Conservation (phyloP, 2,113 vertebrate species). For the Axis porcinus region DNA sequence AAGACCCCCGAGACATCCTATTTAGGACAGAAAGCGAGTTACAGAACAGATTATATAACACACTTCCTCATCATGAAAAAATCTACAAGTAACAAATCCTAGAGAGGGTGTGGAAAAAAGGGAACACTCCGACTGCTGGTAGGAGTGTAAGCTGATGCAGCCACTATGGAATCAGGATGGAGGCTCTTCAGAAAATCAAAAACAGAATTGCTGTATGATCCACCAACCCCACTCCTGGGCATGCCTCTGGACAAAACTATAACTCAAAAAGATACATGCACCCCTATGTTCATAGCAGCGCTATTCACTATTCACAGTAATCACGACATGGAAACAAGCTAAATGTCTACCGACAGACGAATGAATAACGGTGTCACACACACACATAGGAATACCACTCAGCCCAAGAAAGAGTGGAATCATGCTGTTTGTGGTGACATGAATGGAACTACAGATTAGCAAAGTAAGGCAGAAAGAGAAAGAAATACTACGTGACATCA, state of each 20-base stretch:
- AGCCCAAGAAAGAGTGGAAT: background rate
- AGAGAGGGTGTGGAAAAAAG: background rate
- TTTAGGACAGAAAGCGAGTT: slow-evolving; percentile 10
- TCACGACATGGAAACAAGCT: background rate
- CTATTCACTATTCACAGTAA: background rate
- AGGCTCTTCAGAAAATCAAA: background rate
- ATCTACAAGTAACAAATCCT: background rate
- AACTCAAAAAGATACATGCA: background rate
- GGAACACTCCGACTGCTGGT: background rate
- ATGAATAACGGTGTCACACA: background rate
- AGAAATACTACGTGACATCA: background rate
- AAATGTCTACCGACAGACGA: background rate
- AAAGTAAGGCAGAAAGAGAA: background rate
- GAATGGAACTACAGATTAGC: background rate
- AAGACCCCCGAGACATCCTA: background rate
- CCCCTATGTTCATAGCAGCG: background rate
- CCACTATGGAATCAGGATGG: background rate
- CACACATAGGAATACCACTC: background rate
- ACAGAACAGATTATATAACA: background rate
- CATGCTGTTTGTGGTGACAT: background rate
- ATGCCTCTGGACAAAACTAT: background rate
- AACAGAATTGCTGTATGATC: background rate
- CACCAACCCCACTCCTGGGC: background rate
- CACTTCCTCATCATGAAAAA: background rate
- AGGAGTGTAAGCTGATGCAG: background rate